A percentile compares a stretch with the other conserved stretches of the same genome.
Evolutionary conservation across 2,888 invertebrate species (phyloP).

Genomic region (Monochamus alternatus): DNA sequence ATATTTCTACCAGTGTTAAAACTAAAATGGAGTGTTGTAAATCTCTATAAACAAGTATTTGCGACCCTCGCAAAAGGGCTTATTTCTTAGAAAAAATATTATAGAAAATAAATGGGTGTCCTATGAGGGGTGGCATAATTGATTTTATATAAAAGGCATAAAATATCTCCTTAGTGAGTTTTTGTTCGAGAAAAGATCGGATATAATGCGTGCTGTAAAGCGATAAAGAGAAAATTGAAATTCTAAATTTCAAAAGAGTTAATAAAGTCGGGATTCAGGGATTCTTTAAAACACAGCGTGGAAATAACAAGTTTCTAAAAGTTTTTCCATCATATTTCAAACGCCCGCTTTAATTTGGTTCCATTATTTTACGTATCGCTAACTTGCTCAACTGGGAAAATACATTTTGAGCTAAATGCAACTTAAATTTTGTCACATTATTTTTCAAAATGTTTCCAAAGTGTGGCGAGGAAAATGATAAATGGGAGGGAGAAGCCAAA

Average conservation of each 20-base stretch:
- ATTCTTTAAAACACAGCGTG: constrained; percentile 60
- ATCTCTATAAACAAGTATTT: constrained; percentile 18
- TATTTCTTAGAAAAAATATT: constrained; percentile 31
- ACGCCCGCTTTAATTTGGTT: constrained; percentile 60
- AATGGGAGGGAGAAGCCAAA: constrained; percentile 1
- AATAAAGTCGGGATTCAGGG: constrained; percentile 49
- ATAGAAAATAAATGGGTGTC: constrained; percentile 34
- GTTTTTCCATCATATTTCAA: constrained; percentile 65
- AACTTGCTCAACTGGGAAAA: constrained; percentile 58
- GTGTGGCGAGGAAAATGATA: constrained; percentile 6
- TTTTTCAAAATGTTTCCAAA: constrained; percentile 27
- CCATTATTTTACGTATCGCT: constrained; percentile 58
- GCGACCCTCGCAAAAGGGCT: constrained; percentile 8
- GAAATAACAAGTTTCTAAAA: constrained; percentile 63
- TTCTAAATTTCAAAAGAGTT: constrained; percentile 68
- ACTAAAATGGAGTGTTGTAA: neutral
- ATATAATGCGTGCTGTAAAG: constrained; percentile 66
- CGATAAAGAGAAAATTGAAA: constrained; percentile 70
- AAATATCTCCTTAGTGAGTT: constrained; percentile 52
- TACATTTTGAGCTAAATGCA: constrained; percentile 51
- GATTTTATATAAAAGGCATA: constrained; percentile 54
- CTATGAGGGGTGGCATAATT: constrained; percentile 46
- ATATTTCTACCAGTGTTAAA: too few species aligned
- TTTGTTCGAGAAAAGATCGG: constrained; percentile 55
- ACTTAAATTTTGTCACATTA: constrained; percentile 42